Evolutionary conservation across 2,797 vertebrate genomes (phyloP), one percentile per base, ranked within the genome.

Genomic region (Anas bahamensis): DNA sequence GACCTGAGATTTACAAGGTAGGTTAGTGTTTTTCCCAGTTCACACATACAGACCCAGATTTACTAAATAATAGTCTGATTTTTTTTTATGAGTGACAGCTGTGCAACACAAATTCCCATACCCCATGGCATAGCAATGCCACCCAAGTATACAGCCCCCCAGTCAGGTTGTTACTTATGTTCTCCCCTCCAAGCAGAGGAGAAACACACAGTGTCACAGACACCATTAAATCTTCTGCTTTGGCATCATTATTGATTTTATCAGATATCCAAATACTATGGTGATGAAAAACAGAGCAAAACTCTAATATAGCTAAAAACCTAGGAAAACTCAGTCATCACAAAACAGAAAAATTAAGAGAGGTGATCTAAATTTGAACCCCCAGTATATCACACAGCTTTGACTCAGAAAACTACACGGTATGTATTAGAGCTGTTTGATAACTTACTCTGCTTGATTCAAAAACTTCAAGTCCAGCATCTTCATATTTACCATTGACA

Each of bases 241-340:
- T 70, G 42, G 26, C 35, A 8, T 35, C 11, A 8, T 15, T n/a
- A 52, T 4, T 31, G 22, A 69, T 86, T 89, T 81, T 57, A 31
- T 31, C 31, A 57, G 31, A 65, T 42, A 52, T 8, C 29, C 41
- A 2, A 31, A 28, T n/a, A 28, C 6, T 13, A 16, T 0, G 1
- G 10, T 19, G 13, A 15, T 22, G 2, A 78, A 81, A 72, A 23
- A 9, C 39, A 63, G 4, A 5, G 21, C 52, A 84, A 86, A 88
- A n/a, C 3, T 9, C 26, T 33, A 23, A 26, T 9, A 37, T 3
- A 79, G 3, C 3, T 60, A 11, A 66, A 87, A 53, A 14, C 1
- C 1, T 1, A 44, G 9, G 28, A 26, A 82, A 88, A 6, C 10
- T 68, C 21, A 44, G 9, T 11, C 26, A 19, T 5, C 3, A 7